Percentiles rank a stretch among this genome's conserved stretches.
Evolutionary conservation across 1,140 invertebrate genomes (phyloP).

Genomic region (Andrena cerasifolii): DNA sequence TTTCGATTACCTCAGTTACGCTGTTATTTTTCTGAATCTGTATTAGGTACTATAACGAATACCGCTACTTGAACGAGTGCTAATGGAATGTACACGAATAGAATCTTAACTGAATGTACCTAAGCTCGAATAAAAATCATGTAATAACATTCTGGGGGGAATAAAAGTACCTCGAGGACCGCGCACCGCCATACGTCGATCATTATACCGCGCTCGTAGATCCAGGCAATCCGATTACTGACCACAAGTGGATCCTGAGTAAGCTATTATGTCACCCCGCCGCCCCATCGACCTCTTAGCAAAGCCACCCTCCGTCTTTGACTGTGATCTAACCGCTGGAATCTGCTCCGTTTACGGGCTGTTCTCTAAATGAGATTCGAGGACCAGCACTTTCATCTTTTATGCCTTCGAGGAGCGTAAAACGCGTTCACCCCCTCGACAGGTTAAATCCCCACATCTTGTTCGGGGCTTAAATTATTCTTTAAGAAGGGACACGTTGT

Average conservation of each 20-base stretch:
- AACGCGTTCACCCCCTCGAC: neutral
- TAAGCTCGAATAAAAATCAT: neutral
- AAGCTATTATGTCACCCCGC: conserved; percentile 54
- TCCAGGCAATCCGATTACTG: conserved; percentile 53
- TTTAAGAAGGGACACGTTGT: no score
- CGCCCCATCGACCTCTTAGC: conserved; percentile 35
- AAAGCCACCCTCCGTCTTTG: conserved; percentile 50
- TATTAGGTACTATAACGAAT: no score
- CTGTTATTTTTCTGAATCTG: no score
- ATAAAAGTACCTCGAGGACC: neutral
- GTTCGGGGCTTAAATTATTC: no score
- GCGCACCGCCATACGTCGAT: neutral
- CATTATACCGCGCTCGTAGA: conserved; percentile 5
- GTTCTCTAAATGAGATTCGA: conserved; percentile 28
- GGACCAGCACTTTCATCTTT: conserved; percentile 16
- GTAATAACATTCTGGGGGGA: neutral
- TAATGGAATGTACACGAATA: no score
- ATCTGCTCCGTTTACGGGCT: conserved; percentile 24
- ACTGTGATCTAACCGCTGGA: conserved; percentile 34
- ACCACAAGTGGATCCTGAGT: conserved; percentile 49
- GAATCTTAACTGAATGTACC: no score
- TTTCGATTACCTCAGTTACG: no score
- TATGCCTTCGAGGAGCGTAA: neutral
- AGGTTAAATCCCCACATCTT: neutral
- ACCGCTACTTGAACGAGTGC: no score